These are phyloP conservation scores for Brachyhypopomus occidentalis DNA, from an alignment of 2,113 vertebrate species.

Conservation along the genomic window DNA sequence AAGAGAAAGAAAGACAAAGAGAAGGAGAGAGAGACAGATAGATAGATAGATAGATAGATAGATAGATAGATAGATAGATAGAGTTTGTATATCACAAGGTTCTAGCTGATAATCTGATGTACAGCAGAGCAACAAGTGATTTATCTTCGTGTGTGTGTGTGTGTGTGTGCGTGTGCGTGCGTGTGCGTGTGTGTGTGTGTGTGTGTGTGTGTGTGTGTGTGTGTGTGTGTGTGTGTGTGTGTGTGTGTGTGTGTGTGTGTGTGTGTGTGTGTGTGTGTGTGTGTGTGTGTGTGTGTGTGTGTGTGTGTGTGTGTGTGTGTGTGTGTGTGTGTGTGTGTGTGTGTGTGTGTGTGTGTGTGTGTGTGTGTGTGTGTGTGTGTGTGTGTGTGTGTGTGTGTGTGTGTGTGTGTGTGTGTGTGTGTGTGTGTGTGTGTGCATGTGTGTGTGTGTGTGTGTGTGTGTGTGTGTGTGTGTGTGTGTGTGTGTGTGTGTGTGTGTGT, in stretches of 20 bases:
- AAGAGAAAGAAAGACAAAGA: too few species aligned
- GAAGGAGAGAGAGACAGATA: too few species aligned
- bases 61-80: too few species aligned
- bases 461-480: too few species aligned
- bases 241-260: slow-evolving; percentile 17
- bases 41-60: too few species aligned
- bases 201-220: slow-evolving; percentile 16
- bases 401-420: slow-evolving; percentile 16
- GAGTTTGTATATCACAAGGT: too few species aligned
- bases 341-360: slow-evolving; percentile 1
- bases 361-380: neutral
- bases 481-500: neutral
- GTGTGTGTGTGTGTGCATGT: slow-evolving; percentile 25
- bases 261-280: neutral
- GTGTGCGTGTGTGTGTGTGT: slow-evolving; percentile 12
- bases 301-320: neutral
- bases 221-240: slow-evolving; percentile 11
- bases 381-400: slow-evolving; percentile 1
- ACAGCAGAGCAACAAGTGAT: slow-evolving; percentile 39
- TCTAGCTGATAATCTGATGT: slow-evolving; percentile 28
- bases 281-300: neutral
- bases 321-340: slow-evolving; percentile 15
- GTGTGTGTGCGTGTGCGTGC: neutral
- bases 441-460: slow-evolving; percentile 24
- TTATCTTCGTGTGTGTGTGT: slow-evolving; percentile 50